These are phyloP conservation scores for Pediacus dermestoides DNA, from an alignment of 2,888 invertebrate species.

Conservation along the genomic window DNA sequence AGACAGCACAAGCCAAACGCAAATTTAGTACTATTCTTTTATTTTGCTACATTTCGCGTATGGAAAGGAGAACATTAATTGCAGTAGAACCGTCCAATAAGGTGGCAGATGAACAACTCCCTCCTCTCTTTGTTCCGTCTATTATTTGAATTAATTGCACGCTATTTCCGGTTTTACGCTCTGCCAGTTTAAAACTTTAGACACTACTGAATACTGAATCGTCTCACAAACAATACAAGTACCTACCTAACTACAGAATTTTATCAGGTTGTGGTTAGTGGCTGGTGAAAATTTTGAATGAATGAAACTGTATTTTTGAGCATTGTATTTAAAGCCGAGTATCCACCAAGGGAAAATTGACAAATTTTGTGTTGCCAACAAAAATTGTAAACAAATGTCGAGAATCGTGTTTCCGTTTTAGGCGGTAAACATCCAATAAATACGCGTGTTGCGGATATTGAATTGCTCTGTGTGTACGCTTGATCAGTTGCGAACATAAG, in stretches of 20 bases:
- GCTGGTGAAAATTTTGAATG: no score
- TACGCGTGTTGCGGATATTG: conserved; percentile 2
- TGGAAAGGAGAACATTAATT: conserved; percentile 31
- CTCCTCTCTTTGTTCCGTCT: conserved; percentile 36
- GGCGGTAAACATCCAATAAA: conserved; percentile 4
- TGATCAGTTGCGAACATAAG: neutral
- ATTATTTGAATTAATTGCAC: conserved; percentile 43
- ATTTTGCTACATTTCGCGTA: conserved; percentile 30
- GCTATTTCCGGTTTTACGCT: conserved; percentile 40
- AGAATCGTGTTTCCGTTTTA: conserved; percentile 4
- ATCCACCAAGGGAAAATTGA: no score
- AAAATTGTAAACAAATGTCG: conserved; percentile 3
- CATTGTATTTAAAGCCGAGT: no score
- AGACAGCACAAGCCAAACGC: conserved; percentile 9
- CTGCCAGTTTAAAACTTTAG: conserved; percentile 23
- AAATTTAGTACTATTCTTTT: conserved; percentile 27
- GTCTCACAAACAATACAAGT: no score
- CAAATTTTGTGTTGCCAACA: conserved; percentile 2
- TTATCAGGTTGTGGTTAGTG: no score
- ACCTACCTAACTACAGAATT: no score
- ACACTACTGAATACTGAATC: no score
- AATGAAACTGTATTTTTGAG: no score
- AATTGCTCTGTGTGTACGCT: conserved; percentile 2
- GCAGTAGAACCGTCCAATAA: conserved; percentile 29
- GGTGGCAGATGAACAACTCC: conserved; percentile 20